Evolutionary conservation across 1,140 invertebrate species (phyloP), one percentile per base, ranked within the genome.

Genomic region (Halictus rubicundus): DNA sequence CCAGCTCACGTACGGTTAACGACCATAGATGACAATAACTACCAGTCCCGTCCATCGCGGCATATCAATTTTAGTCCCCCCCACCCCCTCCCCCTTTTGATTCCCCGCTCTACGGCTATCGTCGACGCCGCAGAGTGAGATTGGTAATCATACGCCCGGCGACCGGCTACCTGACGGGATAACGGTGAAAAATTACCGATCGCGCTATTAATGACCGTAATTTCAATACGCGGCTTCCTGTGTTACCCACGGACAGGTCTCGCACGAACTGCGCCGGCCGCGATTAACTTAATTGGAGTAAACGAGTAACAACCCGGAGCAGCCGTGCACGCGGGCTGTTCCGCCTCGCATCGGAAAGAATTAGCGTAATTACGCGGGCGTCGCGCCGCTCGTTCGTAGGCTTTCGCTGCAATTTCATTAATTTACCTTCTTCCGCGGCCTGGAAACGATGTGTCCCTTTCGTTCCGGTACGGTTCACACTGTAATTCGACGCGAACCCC

Each of bases 21-120:
- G 83, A 81, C 84, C 84, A 42, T 86, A 86, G 84, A 86, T 86
- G 84, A 86, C 84, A 86, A 86, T 86, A 86, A 86, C 84, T 86
- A 85, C 60, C 79, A 37, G 70, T 57, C 79, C 57, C 61, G 71
- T 82, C 54, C 65, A 16, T 27, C 61, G 75, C 74, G 70, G 84
- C 84, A 85, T 86, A 86, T 86, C 84, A 86, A 86, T 86, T 86
- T 85, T 49, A n/a, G 66, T 19, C 75, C n/a, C 23, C 23, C 52
- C 10, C 1, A 1, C 10, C 12, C 14, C 46, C 12, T 12, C 46
- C 46, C 14, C 14, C 46, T 19, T 5, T 14, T 3, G 39, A 68
- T 61, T 60, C 52, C 25, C 61, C n/a, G 16, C 57, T 14, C 49
- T 23, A 7, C 61, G 21, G n/a, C 52, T 16, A 19, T 25, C 8